phyloP scores from a whole-genome alignment of 2,797 vertebrate species.

The Sebastes itinus region DNA sequence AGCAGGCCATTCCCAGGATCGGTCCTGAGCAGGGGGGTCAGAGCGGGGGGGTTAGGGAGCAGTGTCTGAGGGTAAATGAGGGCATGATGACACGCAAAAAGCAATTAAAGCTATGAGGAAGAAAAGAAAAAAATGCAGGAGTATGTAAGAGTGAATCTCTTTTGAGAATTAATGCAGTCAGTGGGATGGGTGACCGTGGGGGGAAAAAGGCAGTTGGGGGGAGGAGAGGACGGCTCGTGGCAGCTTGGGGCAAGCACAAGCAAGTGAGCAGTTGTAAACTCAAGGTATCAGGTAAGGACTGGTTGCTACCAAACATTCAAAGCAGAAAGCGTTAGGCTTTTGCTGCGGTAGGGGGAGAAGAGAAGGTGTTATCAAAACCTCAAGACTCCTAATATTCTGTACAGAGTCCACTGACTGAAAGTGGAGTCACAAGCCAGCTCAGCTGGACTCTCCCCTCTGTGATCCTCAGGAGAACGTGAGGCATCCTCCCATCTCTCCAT shows the following conservation, averaged over 20 bases:
- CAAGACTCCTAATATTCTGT: constrained; percentile 59
- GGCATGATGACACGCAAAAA: constrained; percentile 70
- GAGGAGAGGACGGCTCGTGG: constrained; percentile 53
- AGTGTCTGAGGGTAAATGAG: constrained; percentile 45
- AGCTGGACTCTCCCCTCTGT: constrained; percentile 51
- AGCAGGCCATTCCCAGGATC: constrained; percentile 71
- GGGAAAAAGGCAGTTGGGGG: constrained; percentile 38
- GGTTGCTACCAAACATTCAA: constrained; percentile 84
- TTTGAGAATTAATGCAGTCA: constrained; percentile 59
- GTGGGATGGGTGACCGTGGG: constrained; percentile 34
- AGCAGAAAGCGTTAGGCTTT: constrained; percentile 80
- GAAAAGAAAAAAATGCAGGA: constrained; percentile 34
- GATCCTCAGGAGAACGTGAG: constrained; percentile 53
- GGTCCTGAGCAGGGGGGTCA: constrained; percentile 62
- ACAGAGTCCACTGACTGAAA: constrained; percentile 65
- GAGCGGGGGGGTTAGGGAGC: not conserved
- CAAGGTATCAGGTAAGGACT: constrained; percentile 74
- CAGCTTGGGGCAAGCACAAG: constrained; percentile 74
- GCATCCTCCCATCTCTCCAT: constrained; percentile 41
- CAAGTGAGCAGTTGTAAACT: constrained; percentile 74
- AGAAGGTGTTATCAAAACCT: constrained; percentile 66
- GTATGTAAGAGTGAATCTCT: constrained; percentile 53
- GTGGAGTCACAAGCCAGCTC: constrained; percentile 49
- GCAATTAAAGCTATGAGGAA: constrained; percentile 73
- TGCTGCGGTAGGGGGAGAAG: constrained; percentile 69